A percentile compares a stretch with the other conserved stretches of the same genome.
Evolutionary conservation across 2,113 vertebrate genomes (phyloP).

Genomic region (Craseonycteris thonglongyai): DNA sequence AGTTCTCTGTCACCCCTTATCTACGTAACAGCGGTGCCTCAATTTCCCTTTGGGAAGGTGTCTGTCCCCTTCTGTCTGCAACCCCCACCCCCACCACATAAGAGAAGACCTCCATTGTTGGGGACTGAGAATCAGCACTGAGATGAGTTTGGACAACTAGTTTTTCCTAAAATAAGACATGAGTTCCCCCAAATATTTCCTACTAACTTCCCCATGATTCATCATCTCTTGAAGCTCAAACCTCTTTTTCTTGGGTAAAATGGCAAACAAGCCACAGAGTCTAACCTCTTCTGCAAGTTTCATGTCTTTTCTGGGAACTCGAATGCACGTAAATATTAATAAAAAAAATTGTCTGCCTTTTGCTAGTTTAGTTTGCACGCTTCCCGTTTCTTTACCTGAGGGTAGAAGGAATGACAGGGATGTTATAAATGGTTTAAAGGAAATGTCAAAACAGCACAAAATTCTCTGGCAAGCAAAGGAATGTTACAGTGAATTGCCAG

Average conservation of each 20-base stretch:
- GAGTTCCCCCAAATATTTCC: background rate
- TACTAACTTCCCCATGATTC: background rate
- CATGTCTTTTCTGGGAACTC: background rate
- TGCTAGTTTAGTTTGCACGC: background rate
- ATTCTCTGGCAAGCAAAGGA: conserved; percentile 2
- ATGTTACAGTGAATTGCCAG: conserved; percentile 34
- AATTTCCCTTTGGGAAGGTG: background rate
- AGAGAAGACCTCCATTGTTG: background rate
- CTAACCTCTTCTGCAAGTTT: background rate
- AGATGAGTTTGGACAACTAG: background rate
- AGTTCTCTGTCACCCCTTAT: background rate
- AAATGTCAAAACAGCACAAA: conserved; percentile 10
- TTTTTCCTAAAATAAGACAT: background rate
- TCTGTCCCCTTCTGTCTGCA: background rate
- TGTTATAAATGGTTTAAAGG: background rate
- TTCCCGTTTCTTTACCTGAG: background rate
- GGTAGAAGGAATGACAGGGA: background rate
- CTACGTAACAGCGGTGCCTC: background rate
- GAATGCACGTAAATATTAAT: background rate
- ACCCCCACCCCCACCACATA: background rate
- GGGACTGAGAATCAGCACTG: background rate
- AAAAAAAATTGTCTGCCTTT: conserved; percentile 12
- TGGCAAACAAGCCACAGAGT: background rate
- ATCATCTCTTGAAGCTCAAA: background rate
- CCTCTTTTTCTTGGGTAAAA: background rate